Evolutionary conservation across 2,888 invertebrate species (phyloP), one percentile per base, ranked within the genome.

Genomic region (Marronus borbonicus): DNA sequence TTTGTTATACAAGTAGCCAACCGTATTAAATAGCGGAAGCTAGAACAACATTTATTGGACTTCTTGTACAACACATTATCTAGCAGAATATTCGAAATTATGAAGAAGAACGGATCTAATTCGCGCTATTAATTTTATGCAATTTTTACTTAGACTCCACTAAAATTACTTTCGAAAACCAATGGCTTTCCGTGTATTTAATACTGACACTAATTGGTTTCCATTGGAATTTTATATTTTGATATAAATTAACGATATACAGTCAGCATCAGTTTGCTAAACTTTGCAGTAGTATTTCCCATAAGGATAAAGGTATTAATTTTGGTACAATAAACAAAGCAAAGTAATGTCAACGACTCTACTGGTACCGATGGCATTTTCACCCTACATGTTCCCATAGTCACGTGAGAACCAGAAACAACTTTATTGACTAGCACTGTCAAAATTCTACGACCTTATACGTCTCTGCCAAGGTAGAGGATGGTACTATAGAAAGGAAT

Each of bases 241-340:
- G 0, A 39, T 39, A 39, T 2, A 20, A 55, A 55, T n/a, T 20
- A n/a, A 55, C 5, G 8, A 12, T 55, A 55, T 55, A 3, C 20
- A 55, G 2, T 17, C 20, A 55, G 14, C 3, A 55, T 4, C 31
- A 31, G 24, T 24, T 24, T 5, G 55, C 1, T 7, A 5, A 55
- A 4, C 55, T 55, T 12, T 44, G 12, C 44, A 44, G 44, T 44
- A 44, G 8, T 44, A 8, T 44, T 31, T 44, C 44, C 12, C 44
- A 44, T 12, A 44, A 44, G 44, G 44, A 12, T 44, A 12, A 10
- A 3, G 2, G 28, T 7, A n/a, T 55, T n/a, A 12, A 7, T 36
- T 65, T 31, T 65, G 36, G n/a, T 65, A 39, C 17, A 39, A 65
- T 65, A 65, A 39, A 65, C 39, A 65, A 39, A 39, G 39, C n/a